Evolutionary conservation across 1,140 invertebrate species (phyloP).

Genomic region (Reticulitermes speratus): DNA sequence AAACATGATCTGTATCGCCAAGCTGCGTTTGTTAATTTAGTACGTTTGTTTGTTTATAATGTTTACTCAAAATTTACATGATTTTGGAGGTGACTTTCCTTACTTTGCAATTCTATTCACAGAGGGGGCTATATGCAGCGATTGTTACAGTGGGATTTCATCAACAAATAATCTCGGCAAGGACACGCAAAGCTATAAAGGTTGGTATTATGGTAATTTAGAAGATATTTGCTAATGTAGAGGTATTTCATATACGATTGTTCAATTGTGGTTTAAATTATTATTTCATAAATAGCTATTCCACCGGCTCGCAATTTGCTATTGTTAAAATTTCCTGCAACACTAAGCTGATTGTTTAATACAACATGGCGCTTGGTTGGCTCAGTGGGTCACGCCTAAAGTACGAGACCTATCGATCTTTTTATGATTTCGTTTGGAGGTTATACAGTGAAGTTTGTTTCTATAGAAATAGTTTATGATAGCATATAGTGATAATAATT

Average conservation of each 20-base stretch:
- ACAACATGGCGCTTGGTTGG: slow-evolving; percentile 21
- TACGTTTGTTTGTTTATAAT: not conserved
- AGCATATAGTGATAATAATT: not conserved
- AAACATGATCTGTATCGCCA: not conserved
- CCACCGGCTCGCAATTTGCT: not conserved
- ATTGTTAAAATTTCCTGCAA: slow-evolving; percentile 25
- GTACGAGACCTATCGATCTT: not conserved
- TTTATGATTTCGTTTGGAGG: not conserved
- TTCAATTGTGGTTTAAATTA: not conserved
- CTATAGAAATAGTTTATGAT: not conserved
- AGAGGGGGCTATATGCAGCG: slow-evolving; percentile 16
- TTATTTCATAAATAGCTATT: not conserved
- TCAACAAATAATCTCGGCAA: slow-evolving; percentile 24
- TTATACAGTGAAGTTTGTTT: not conserved
- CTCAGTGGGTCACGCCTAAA: not conserved
- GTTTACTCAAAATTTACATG: not conserved
- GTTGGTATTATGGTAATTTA: slow-evolving; percentile 1
- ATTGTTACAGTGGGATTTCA: slow-evolving; percentile 27
- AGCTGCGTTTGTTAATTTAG: not conserved
- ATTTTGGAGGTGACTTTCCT: slow-evolving; percentile 1
- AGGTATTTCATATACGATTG: not conserved
- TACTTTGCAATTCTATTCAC: not conserved
- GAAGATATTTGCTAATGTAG: not conserved
- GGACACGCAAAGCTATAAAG: slow-evolving; percentile 17
- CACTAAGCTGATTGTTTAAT: slow-evolving; percentile 27